Conservation (phyloP, 2,888 invertebrate species). For the Nemurella pictetii region DNA sequence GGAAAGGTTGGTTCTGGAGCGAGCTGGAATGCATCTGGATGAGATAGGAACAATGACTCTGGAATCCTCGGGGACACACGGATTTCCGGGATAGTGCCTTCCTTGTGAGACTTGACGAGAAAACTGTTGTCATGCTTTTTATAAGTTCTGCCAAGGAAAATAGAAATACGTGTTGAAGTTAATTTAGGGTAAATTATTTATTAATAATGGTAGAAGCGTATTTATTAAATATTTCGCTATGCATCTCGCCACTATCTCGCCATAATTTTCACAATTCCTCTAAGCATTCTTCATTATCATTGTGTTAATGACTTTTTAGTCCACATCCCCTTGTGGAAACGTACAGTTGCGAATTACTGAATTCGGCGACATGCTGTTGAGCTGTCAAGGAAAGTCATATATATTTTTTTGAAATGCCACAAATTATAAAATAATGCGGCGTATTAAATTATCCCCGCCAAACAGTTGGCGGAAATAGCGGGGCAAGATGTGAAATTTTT, state of each 20-base stretch:
- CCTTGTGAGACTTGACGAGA: no score
- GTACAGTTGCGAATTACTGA: neutral
- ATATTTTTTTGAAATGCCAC: neutral
- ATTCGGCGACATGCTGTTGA: neutral
- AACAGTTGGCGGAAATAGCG: neutral
- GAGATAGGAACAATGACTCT: slow-evolving; percentile 4
- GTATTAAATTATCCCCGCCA: neutral
- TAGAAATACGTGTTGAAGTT: neutral
- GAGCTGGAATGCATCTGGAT: neutral
- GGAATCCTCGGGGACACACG: neutral
- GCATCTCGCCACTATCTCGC: no score
- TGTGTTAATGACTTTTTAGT: no score
- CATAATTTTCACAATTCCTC: no score
- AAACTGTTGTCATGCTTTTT: no score
- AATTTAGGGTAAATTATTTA: neutral
- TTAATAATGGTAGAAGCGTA: neutral
- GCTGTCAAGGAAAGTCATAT: neutral
- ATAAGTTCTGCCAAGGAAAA: neutral
- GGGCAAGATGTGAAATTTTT: neutral
- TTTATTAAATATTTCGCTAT: neutral
- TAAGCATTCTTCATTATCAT: no score
- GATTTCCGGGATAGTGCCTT: neutral
- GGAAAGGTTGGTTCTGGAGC: slow-evolving; percentile 9
- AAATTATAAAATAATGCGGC: neutral
- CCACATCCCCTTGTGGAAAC: no score